Base-by-base conservation (phyloP, 1,140 invertebrate species). In the Aphis gossypii region DNA sequence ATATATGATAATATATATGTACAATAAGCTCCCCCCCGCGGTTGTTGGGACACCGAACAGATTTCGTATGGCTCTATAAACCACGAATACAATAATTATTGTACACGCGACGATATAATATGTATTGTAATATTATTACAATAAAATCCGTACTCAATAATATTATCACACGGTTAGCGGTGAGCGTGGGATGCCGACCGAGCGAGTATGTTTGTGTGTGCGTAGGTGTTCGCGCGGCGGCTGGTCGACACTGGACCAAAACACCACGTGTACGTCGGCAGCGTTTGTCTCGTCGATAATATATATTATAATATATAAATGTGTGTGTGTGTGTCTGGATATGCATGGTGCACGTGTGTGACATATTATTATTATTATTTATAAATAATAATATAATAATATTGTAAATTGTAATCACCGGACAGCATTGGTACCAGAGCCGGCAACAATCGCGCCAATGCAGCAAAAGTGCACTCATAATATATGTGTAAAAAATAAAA, bases 371-470 rank as follows among this genome's bases (percentile, higher is more conserved):
- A 68, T 68, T 56, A 56, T 56, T 56, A 56, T 60, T 60, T 30
- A 30, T 30, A 68, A n/a, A n/a, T 48, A 60, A 30, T 30, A 68
- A 30, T 60, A 60, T 30, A 30, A 60, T 60, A n/a, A 35, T n/a
- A 76, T 76, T n/a, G 60, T 76, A 76, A n/a, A 76, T 76, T n/a
- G 60, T 76, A 76, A n/a, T n/a, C 60, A n/a, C 60, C n/a, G 60
- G 60, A 76, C 30, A 76, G 60, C 60, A 14, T 68, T 60, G 9
- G 56, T 30, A 30, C 56, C 25, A 9, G 11, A 11, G 60, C 60
- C 60, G 3, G 4, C 60, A n/a, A 30, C 60, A 68, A 68, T n/a
- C 60, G 60, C 5, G 60, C 60, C 60, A 18, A 76, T 76, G 60
- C 60, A 76, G 30, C 60, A 76, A 76, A 76, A 76, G 60, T 76